Percentiles rank a stretch among this genome's conserved stretches.
Evolutionary conservation across 53 echinoderm and acorn worm genomes (phyloP).

Genomic region (Hippasteria phrygiana): DNA sequence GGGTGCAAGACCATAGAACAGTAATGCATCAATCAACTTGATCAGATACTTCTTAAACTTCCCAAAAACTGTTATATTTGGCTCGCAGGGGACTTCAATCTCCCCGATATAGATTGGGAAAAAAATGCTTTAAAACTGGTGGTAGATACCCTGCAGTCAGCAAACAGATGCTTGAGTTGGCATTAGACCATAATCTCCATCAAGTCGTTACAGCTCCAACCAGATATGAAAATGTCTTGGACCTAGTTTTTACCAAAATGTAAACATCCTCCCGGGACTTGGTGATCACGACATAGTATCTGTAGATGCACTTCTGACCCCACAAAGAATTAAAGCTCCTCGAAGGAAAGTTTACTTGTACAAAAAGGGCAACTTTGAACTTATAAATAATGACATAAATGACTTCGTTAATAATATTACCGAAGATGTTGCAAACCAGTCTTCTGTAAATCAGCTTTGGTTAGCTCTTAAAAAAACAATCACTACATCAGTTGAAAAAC

Average conservation of each 20-base stretch:
- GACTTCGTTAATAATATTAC: constrained; percentile 36
- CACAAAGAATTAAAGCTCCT: not conserved
- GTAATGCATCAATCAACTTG: constrained; percentile 46
- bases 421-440: constrained; percentile 18
- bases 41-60: constrained; percentile 27
- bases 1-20: constrained; percentile 11
- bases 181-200: constrained; percentile 45
- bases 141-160: constrained; percentile 58
- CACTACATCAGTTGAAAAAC: constrained; percentile 21
- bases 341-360: constrained; percentile 39
- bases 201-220: constrained; percentile 44
- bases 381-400: constrained; percentile 40
- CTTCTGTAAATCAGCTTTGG: constrained; percentile 28
- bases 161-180: constrained; percentile 51
- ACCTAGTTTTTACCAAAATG: constrained; percentile 29
- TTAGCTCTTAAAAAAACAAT: not conserved
- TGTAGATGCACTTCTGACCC: constrained; percentile 14
- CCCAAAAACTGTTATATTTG: constrained; percentile 25
- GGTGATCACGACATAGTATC: not conserved
- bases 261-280: constrained; percentile 1
- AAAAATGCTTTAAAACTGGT: constrained; percentile 45
- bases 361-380: constrained; percentile 44
- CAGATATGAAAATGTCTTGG: constrained; percentile 18
- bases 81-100: constrained; percentile 52
- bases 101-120: constrained; percentile 55